Evolutionary conservation across 2,888 invertebrate species (phyloP).

Genomic region (Poecilus cupreus): DNA sequence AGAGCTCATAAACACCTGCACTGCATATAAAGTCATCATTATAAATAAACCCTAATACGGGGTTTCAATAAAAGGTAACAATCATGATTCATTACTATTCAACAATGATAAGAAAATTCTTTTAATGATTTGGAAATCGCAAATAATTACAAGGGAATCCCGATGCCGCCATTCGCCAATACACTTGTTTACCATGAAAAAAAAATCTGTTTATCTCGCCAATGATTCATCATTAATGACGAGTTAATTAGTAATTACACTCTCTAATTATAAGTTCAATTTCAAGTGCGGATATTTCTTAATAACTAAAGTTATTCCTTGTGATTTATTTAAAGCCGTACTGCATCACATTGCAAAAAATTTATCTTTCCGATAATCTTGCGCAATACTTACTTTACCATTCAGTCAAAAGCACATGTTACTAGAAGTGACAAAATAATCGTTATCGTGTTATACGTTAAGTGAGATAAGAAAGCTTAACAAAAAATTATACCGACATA

Average conservation of each 20-base stretch:
- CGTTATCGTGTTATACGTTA: no score
- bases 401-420: neutral
- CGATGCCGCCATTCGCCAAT: constrained; percentile 9
- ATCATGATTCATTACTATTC: constrained; percentile 10
- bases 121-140: constrained; percentile 3
- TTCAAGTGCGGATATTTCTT: constrained; percentile 18
- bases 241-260: constrained; percentile 23
- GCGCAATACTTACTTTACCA: constrained; percentile 10
- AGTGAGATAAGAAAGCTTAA: no score
- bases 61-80: neutral
- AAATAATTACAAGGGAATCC: constrained; percentile 19
- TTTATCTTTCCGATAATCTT: constrained; percentile 17
- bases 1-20: constrained; percentile 21
- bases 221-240: constrained; percentile 41
- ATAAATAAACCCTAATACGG: neutral
- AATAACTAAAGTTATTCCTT: constrained; percentile 4
- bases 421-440: neutral
- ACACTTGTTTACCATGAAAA: neutral
- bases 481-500: no score
- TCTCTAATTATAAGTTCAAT: constrained; percentile 32
- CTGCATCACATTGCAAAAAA: neutral
- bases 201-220: constrained; percentile 7
- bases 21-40: constrained; percentile 2
- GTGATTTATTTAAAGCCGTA: constrained; percentile 1
- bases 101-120: constrained; percentile 28